Evolutionary conservation across 2,888 invertebrate species (phyloP).

Genomic region (Petrolisthes manimaculis): DNA sequence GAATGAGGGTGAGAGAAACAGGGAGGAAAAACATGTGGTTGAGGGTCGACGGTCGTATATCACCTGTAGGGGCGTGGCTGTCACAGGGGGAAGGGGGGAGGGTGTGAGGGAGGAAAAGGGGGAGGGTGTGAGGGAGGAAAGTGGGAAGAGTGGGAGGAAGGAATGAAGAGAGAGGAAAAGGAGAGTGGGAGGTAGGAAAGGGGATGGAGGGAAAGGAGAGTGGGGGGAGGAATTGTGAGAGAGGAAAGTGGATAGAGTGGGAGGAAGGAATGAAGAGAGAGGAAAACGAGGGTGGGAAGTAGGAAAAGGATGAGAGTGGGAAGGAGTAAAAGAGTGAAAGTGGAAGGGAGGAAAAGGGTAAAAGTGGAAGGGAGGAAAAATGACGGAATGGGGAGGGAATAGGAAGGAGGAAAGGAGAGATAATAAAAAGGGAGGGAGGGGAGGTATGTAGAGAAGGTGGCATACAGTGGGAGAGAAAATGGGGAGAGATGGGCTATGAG

Average conservation of each 20-base stretch:
- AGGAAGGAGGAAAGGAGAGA: not conserved
- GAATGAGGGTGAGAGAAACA: slow-evolving; percentile 12
- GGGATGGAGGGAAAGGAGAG: not conserved
- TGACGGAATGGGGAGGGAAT: not conserved
- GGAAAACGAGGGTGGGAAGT: not conserved
- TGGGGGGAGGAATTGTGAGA: not conserved
- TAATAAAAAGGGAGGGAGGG: not conserved
- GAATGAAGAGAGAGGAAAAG: not conserved
- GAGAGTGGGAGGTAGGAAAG: not conserved
- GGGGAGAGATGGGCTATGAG: not conserved
- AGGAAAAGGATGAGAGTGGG: not conserved
- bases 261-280: not conserved
- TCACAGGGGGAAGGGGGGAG: slow-evolving; percentile 14
- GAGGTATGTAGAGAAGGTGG: not conserved
- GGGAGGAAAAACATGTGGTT: slow-evolving; percentile 28
- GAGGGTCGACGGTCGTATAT: slow-evolving; percentile 36
- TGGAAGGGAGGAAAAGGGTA: not conserved
- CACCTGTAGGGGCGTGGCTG: slow-evolving; percentile 44
- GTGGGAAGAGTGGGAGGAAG: not conserved
- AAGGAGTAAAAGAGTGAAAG: not conserved
- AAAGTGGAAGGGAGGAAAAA: not conserved
- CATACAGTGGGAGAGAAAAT: not conserved
- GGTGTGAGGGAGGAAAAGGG: not conserved
- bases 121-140: not conserved
- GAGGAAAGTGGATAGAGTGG: not conserved